phyloP scores from a whole-genome alignment of 2,888 invertebrate genomes.

The Rhopalosiphum nymphaeae region DNA sequence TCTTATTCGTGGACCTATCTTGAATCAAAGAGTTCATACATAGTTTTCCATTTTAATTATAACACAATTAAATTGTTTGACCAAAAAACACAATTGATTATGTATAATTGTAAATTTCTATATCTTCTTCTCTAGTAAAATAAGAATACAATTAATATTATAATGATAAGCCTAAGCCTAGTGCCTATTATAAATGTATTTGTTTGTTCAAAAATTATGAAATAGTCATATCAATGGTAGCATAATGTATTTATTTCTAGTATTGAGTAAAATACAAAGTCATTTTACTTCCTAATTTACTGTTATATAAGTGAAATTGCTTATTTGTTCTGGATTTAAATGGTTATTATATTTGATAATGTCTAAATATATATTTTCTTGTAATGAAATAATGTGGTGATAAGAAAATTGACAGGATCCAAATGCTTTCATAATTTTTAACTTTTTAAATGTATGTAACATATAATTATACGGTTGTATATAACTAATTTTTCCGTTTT shows the following conservation, averaged over 20 bases:
- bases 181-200: not conserved
- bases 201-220: not conserved
- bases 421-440: not conserved
- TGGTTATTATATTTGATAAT: not conserved
- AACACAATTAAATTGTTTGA: not conserved
- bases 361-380: not conserved
- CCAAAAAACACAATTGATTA: not conserved
- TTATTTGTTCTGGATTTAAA: not conserved
- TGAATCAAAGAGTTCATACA: not conserved
- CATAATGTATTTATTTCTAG: not conserved
- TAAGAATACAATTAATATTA: not conserved
- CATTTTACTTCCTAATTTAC: not conserved
- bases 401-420: not conserved
- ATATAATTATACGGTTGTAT: not conserved
- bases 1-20: not conserved
- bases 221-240: not conserved
- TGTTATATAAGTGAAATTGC: not conserved
- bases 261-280: not conserved
- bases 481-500: not conserved
- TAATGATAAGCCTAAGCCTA: not conserved
- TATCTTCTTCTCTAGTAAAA: fast-evolving
- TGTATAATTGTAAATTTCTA: not conserved
- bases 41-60: not conserved
- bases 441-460: not conserved
- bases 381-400: not conserved